Conservation (phyloP, 2,888 invertebrate species). For the Margaritifera margaritifera region DNA sequence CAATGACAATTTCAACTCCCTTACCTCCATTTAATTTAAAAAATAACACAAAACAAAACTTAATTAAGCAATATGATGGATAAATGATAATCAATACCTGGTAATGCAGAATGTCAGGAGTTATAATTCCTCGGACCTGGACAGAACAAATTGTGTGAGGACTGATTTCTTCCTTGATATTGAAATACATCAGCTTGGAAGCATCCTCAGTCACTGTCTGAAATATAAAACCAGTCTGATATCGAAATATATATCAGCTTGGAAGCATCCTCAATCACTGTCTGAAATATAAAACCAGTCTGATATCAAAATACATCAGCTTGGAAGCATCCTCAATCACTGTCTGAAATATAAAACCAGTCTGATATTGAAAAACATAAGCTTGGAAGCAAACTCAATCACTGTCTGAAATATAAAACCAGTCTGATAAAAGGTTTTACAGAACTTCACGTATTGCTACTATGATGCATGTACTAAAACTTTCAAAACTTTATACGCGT, state of each 20-base stretch:
- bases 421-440: too few relatives aligned
- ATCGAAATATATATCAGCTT: slow-evolving; percentile 29
- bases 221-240: slow-evolving; percentile 7
- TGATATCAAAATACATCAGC: too few relatives aligned
- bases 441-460: too few relatives aligned
- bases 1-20: too few relatives aligned
- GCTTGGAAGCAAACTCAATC: neutral
- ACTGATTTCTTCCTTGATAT: slow-evolving; percentile 28
- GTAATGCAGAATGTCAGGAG: slow-evolving; percentile 59
- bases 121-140: slow-evolving; percentile 47
- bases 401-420: neutral
- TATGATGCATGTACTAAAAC: too few relatives aligned
- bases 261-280: slow-evolving; percentile 40
- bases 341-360: slow-evolving; percentile 26
- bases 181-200: slow-evolving; percentile 40
- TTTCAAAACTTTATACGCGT: too few relatives aligned
- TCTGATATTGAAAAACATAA: neutral
- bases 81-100: slow-evolving; percentile 38
- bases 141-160: slow-evolving; percentile 38
- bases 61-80: too few relatives aligned
- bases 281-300: slow-evolving; percentile 24
- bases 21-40: too few relatives aligned
- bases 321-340: slow-evolving; percentile 42
- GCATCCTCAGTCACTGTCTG: slow-evolving; percentile 43
- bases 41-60: too few relatives aligned